These are phyloP conservation scores for Philotrypesis tridentata DNA, from an alignment of 1,140 invertebrate genomes.

Conservation along the genomic window DNA sequence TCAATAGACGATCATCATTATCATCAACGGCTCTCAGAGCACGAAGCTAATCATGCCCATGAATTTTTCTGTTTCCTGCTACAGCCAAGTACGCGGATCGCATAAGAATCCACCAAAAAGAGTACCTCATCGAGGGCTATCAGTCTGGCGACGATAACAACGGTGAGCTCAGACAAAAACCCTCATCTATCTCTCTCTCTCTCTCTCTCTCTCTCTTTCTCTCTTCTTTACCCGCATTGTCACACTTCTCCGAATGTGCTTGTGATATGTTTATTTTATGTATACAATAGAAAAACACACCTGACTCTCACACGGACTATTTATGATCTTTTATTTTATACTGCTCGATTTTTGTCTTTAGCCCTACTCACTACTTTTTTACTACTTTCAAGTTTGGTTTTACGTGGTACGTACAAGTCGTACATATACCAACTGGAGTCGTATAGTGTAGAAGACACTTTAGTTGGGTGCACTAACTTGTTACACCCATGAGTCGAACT, in stretches of 20 bases:
- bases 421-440: too few relatives aligned
- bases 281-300: background rate
- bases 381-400: background rate
- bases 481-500: background rate
- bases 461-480: background rate
- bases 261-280: background rate
- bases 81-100: slow-evolving; percentile 47
- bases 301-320: background rate
- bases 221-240: background rate
- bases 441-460: too few relatives aligned
- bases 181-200: background rate
- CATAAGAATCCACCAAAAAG: slow-evolving; percentile 43
- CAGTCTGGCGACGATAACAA: slow-evolving; percentile 23
- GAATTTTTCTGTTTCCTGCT: slow-evolving; percentile 15
- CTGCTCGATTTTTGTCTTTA: background rate
- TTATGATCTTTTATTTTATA: background rate
- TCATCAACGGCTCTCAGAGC: too few relatives aligned
- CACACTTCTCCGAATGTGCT: background rate
- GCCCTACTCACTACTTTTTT: background rate
- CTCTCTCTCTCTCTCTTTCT: background rate
- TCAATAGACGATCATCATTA: background rate
- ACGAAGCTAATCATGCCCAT: slow-evolving; percentile 47
- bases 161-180: slow-evolving; percentile 34
- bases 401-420: too few relatives aligned
- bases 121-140: slow-evolving; percentile 36